phyloP scores from a whole-genome alignment of 2,113 vertebrate genomes.

The Rhegmatorhina hoffmannsi region DNA sequence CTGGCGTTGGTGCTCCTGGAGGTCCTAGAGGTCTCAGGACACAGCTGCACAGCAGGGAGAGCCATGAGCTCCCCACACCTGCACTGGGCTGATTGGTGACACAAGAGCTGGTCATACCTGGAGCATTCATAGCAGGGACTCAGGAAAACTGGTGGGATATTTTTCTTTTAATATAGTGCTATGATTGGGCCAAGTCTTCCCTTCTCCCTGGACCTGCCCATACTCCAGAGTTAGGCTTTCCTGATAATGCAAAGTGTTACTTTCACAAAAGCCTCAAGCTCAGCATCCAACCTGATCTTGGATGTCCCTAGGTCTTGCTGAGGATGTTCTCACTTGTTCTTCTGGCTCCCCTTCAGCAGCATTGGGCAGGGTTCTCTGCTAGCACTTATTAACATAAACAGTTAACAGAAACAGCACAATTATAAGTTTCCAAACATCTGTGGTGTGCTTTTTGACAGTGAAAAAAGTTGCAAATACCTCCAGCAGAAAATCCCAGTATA shows the following conservation, averaged over 20 bases:
- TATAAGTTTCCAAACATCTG: neutral
- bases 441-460: neutral
- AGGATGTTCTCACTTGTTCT: neutral
- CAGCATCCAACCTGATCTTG: neutral
- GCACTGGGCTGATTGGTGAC: accelerated
- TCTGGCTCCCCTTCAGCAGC: neutral
- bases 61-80: accelerated
- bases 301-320: neutral
- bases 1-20: neutral
- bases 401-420: neutral
- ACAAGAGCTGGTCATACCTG: neutral
- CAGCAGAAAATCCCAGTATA: neutral
- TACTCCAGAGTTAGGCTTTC: neutral
- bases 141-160: neutral
- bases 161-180: neutral
- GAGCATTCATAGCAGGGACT: neutral
- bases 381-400: neutral
- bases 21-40: neutral
- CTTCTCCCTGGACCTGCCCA: neutral
- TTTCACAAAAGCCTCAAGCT: neutral
- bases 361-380: neutral
- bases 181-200: neutral
- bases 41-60: neutral
- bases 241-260: neutral
- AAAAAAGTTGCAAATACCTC: neutral